phyloP scores from a whole-genome alignment of 2,797 vertebrate genomes.

The Poecilia gillii region DNA sequence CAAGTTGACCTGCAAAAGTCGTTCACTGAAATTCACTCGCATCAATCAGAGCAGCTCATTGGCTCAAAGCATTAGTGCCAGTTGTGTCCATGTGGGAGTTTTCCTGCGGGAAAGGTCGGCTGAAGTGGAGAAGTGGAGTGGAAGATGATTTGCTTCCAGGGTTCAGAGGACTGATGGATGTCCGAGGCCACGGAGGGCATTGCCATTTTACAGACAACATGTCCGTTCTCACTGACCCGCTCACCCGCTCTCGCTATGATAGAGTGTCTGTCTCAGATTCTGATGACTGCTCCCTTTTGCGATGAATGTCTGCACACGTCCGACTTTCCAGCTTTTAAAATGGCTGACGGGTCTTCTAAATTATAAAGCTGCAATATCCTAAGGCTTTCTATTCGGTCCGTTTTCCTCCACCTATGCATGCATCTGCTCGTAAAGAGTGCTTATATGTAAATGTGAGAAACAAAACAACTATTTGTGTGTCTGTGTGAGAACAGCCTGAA shows the following conservation, averaged over 20 bases:
- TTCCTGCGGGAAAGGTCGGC: constrained; percentile 51
- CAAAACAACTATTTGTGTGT: constrained; percentile 74
- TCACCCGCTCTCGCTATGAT: constrained; percentile 50
- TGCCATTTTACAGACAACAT: constrained; percentile 68
- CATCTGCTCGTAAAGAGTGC: constrained; percentile 51
- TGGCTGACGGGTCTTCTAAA: constrained; percentile 6
- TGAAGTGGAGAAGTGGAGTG: constrained; percentile 45
- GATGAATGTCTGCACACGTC: constrained; percentile 2
- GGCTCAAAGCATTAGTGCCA: constrained; percentile 25
- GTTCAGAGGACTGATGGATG: constrained; percentile 65
- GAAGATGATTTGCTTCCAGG: constrained; percentile 64
- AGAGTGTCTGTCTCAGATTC: constrained; percentile 50
- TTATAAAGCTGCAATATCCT: neutral
- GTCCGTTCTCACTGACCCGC: constrained; percentile 74
- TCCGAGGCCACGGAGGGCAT: constrained; percentile 59
- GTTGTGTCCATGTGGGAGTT: constrained; percentile 9
- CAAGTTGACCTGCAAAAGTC: neutral
- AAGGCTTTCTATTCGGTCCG: neutral
- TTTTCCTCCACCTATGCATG: constrained; percentile 30
- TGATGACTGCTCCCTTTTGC: constrained; percentile 51
- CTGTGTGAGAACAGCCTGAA: constrained; percentile 78
- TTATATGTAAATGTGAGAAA: constrained; percentile 74
- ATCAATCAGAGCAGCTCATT: constrained; percentile 32
- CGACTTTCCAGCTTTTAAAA: neutral
- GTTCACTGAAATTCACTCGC: constrained; percentile 16